phyloP scores from a whole-genome alignment of 2,888 invertebrate species.

The Psylliodes chrysocephalus region DNA sequence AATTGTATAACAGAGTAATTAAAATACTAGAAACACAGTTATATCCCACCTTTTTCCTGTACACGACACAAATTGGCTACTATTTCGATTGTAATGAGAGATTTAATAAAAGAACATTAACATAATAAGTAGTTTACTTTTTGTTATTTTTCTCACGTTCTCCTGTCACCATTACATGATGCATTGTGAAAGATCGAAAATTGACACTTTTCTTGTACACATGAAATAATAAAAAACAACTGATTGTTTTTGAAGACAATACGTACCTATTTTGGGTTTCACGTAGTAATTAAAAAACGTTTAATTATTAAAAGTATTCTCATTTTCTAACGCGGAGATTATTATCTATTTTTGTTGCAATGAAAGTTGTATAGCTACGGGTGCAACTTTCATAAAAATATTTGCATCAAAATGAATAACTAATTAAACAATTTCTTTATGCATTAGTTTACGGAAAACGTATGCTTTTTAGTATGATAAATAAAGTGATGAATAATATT shows the following conservation, averaged over 20 bases:
- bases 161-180: slow-evolving; percentile 26
- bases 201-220: background rate
- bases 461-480: no score
- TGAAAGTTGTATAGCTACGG: slow-evolving; percentile 1
- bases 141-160: slow-evolving; percentile 28
- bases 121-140: slow-evolving; percentile 17
- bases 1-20: slow-evolving; percentile 4
- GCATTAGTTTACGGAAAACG: no score
- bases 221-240: slow-evolving; percentile 3
- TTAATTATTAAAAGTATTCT: slow-evolving; percentile 14
- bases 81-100: background rate
- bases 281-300: slow-evolving; percentile 12
- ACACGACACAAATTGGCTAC: slow-evolving; percentile 3
- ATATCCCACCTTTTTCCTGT: background rate
- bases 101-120: slow-evolving; percentile 5
- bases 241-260: slow-evolving; percentile 25
- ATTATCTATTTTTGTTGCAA: background rate
- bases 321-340: background rate
- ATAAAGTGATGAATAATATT: no score
- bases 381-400: background rate
- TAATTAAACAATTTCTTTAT: no score
- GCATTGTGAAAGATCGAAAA: slow-evolving; percentile 15
- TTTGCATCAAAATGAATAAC: no score
- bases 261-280: slow-evolving; percentile 11
- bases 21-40: background rate